phyloP scores from a whole-genome alignment of 2,888 invertebrate species.

The Acholoe squamosa region DNA sequence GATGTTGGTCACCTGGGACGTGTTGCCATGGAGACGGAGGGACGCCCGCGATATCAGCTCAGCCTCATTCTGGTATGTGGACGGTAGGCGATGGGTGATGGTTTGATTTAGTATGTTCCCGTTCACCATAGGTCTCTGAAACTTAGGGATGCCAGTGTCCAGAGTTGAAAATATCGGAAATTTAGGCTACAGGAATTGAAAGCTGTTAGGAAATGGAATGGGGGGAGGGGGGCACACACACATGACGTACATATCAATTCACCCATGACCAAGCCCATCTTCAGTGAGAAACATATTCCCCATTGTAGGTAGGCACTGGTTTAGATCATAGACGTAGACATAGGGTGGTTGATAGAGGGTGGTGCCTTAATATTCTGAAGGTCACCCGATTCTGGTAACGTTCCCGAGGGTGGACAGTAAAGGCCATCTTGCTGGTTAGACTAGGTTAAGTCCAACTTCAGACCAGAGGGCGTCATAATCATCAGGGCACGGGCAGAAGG shows the following conservation, averaged over 20 bases:
- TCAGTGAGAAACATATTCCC: not conserved
- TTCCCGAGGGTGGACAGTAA: slow-evolving; percentile 37
- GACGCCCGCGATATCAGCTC: not conserved
- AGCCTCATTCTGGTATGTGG: not conserved
- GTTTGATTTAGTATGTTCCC: not conserved
- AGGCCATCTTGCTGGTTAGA: not conserved
- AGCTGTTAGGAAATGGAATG: too few species aligned
- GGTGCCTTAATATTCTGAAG: slow-evolving; percentile 24
- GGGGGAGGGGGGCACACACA: too few species aligned
- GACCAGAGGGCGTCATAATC: slow-evolving; percentile 51
- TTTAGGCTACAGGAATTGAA: too few species aligned
- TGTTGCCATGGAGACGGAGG: not conserved
- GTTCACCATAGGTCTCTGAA: not conserved
- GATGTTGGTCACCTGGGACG: not conserved
- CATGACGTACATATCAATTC: too few species aligned
- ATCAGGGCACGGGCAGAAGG: not conserved
- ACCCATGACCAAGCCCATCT: too few species aligned
- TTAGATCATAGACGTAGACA: not conserved
- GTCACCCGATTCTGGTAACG: slow-evolving; percentile 22
- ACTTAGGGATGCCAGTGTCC: too few species aligned
- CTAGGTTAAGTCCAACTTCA: slow-evolving; percentile 18
- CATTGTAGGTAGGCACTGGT: not conserved
- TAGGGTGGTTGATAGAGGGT: not conserved
- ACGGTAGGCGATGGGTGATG: not conserved
- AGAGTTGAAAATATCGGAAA: too few species aligned